Percentiles rank a stretch among this genome's conserved stretches.
Evolutionary conservation across 2,113 vertebrate species (phyloP).

Genomic region (Muntiacus reevesi): DNA sequence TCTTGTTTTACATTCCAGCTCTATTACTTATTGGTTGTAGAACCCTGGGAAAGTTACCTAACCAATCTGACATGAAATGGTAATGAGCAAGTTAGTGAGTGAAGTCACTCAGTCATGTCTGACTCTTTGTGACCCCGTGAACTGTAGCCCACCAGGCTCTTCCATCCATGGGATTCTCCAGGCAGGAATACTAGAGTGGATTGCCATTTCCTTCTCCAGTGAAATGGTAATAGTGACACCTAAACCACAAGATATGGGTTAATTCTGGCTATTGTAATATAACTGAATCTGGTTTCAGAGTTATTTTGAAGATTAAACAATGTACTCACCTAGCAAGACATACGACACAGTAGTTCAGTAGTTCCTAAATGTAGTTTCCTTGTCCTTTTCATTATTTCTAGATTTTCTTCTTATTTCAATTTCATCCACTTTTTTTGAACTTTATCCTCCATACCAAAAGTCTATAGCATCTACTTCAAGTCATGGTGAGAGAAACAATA

Average conservation of each 20-base stretch:
- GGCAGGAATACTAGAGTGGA: no score
- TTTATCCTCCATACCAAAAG: not conserved
- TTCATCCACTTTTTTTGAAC: not conserved
- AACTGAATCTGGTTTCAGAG: not conserved
- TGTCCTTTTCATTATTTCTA: not conserved
- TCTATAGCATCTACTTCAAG: not conserved
- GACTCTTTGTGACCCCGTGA: no score
- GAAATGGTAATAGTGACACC: not conserved
- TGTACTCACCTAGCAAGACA: not conserved
- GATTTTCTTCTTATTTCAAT: not conserved
- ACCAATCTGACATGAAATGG: not conserved
- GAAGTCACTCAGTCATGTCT: no score
- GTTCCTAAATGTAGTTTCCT: not conserved
- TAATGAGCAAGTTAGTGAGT: not conserved
- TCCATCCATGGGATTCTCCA: no score
- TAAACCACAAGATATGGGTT: not conserved
- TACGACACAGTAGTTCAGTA: not conserved
- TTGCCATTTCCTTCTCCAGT: not conserved
- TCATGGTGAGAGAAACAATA: not conserved
- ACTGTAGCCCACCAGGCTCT: no score
- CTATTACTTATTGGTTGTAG: not conserved
- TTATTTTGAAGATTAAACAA: conserved; percentile 47
- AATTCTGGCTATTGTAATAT: not conserved
- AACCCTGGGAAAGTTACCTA: not conserved
- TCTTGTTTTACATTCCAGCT: conserved; percentile 27